Base-by-base conservation (phyloP, 1,140 invertebrate species). In the Sminthurides bifidus region DNA sequence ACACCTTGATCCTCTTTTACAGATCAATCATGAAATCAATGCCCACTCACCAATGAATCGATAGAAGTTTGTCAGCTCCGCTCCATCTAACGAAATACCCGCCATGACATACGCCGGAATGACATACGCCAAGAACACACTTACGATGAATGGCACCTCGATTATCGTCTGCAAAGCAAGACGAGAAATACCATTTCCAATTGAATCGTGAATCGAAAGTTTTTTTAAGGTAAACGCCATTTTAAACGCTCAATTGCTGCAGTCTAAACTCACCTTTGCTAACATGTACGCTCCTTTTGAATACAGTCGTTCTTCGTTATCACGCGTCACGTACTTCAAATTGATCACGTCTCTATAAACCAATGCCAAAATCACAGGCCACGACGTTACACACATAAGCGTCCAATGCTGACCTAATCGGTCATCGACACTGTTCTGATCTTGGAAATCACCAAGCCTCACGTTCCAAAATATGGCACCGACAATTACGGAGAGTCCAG, bases 391-490 rank as follows among this genome's bases (percentile, higher is more conserved):
- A 29, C 81, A 80, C 73, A 87, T 79, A 50, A 86, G 79, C n/a
- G 80, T 75, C 65, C 90, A 89, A 69, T 91, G 84, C 66, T 85
- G 90, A 1, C 86, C 87, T 30, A 89, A 69, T 48, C 88, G 77
- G 59, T 61, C 59, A 33, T 43, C 46, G 1, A 40, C 53, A 37
- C 29, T 61, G 33, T 72, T 71, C 55, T 74, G 72, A 37, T 74
- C 68, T 3, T 61, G 55, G 8, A 61, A 64, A 41, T 41, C 38
- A 48, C 44, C 33, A n/a, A 76, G 70, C 3, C 85, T 82, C 1
- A 92, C 76, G 64, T 92, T 85, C 87, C 87, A 92, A 69, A 87
- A 94, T 49, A 92, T 81, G 56, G 82, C 81, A 30, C 90, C 90
- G n/a, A 85, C 79, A 44, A 86, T 74, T 4, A 92, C 74, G 0